Base-by-base conservation (phyloP, 2,888 invertebrate species). In the Dysmachus trigonus region DNA sequence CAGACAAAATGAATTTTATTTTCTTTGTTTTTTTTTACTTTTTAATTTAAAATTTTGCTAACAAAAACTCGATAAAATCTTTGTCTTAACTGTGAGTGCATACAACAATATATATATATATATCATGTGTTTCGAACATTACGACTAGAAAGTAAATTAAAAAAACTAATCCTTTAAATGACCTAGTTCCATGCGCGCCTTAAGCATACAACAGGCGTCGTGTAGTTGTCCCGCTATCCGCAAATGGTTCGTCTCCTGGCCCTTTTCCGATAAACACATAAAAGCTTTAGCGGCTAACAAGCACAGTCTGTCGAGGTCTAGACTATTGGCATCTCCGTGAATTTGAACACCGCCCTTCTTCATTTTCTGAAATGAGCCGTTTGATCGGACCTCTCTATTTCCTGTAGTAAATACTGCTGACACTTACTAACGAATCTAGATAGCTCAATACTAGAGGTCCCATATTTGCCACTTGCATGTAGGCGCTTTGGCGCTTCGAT, bases 391-490 rank as follows among this genome's bases (percentile, higher is more conserved):
- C 76, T 41, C 30, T 71, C 71, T 83, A 86, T 53, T 87, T 85
- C n/a, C 30, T 53, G 87, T 90, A 88, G 88, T 88, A 90, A 86
- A 89, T 88, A 51, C 82, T 88, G 33, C 87, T 87, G 86, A 88
- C 89, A 91, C 91, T 93, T 91, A 95, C 95, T 91, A 95, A 92
- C 86, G 93, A 93, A 89, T 96, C 95, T 87, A 98, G 93, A 92
- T 97, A 97, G 88, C 94, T 94, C 73, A 96, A 95, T 0, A 98
- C 92, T 33, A 95, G 93, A 4, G 97, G 96, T 86, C 96, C 96
- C 88, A 97, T 94, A 6, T 95, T 95, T 0, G 96, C 95, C 73
- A 97, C 94, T 93, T 94, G 95, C 91, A 93, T 94, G 88, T 93
- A 94, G 89, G 94, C 93, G 90, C 93, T 92, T 88, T 91, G 94